Evolutionary conservation across 2,888 invertebrate genomes (phyloP).

Genomic region (Cheilosia vernalis): DNA sequence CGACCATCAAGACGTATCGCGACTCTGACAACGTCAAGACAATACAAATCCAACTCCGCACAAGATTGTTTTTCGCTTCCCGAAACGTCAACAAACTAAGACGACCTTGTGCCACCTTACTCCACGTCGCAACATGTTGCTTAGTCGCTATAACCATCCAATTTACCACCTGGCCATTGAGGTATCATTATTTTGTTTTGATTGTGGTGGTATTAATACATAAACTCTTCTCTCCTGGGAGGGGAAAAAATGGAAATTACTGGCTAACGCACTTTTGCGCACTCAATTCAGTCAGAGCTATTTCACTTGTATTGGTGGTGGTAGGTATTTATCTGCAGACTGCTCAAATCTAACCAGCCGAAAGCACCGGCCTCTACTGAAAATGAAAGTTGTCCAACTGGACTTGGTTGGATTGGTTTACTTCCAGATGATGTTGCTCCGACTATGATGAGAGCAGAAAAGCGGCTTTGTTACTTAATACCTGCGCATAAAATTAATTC

Average conservation of each 20-base stretch:
- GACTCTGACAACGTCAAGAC: neutral
- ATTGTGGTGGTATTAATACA: neutral
- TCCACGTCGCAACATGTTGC: conserved; percentile 69
- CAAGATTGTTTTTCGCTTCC: conserved; percentile 55
- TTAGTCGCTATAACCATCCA: conserved; percentile 20
- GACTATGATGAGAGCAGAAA: conserved; percentile 43
- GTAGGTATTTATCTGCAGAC: conserved; percentile 27
- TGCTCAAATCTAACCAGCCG: neutral
- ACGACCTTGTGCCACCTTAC: conserved; percentile 73
- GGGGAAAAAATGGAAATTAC: conserved; percentile 4
- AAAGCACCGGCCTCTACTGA: conserved; percentile 60
- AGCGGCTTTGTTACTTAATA: conserved; percentile 53
- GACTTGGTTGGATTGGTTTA: conserved; percentile 57
- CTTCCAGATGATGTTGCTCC: conserved; percentile 32
- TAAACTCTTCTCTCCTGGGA: no score
- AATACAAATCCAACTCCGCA: neutral
- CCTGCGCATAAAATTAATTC: conserved; percentile 45
- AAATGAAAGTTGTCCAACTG: conserved; percentile 72
- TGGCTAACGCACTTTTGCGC: conserved; percentile 53
- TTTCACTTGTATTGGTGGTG: conserved; percentile 25
- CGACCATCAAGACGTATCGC: neutral
- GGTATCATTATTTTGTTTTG: neutral
- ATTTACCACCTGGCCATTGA: conserved; percentile 10
- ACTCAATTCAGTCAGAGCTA: conserved; percentile 25
- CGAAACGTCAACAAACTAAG: conserved; percentile 74